A percentile compares a stretch with the other conserved stretches of the same genome.
Evolutionary conservation across 2,888 invertebrate species (phyloP).

Genomic region (Eupithecia pulchellata): DNA sequence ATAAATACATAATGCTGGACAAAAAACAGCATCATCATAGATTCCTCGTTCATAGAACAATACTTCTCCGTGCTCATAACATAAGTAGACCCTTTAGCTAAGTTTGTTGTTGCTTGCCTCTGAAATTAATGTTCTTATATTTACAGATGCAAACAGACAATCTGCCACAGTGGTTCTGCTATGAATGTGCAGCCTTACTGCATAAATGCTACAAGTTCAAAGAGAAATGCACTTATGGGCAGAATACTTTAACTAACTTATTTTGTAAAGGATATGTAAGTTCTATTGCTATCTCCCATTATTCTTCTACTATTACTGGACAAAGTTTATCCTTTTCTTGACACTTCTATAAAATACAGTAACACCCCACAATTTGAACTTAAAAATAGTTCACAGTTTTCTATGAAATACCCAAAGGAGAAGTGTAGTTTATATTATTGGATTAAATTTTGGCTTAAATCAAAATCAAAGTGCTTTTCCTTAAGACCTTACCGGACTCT

Average conservation of each 20-base stretch:
- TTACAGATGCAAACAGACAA: constrained; percentile 50
- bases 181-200: constrained; percentile 67
- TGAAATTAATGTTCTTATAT: constrained; percentile 7
- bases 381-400: not conserved
- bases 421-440: too few species aligned
- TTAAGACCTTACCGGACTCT: too few species aligned
- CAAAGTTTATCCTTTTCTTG: not conserved
- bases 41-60: not conserved
- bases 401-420: not conserved
- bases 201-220: constrained; percentile 73
- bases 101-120: not conserved
- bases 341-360: not conserved
- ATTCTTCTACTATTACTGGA: not conserved
- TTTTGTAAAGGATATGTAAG: constrained; percentile 58
- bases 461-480: too few species aligned
- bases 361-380: not conserved
- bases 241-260: constrained; percentile 61
- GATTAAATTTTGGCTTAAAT: too few species aligned
- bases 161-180: constrained; percentile 69
- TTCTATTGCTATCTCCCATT: constrained; percentile 1
- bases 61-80: not conserved
- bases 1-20: too few species aligned
- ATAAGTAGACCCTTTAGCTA: not conserved
- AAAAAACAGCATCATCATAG: too few species aligned
- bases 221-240: constrained; percentile 67